Conservation (phyloP, 2,888 invertebrate species). For the Pediacus dermestoides region DNA sequence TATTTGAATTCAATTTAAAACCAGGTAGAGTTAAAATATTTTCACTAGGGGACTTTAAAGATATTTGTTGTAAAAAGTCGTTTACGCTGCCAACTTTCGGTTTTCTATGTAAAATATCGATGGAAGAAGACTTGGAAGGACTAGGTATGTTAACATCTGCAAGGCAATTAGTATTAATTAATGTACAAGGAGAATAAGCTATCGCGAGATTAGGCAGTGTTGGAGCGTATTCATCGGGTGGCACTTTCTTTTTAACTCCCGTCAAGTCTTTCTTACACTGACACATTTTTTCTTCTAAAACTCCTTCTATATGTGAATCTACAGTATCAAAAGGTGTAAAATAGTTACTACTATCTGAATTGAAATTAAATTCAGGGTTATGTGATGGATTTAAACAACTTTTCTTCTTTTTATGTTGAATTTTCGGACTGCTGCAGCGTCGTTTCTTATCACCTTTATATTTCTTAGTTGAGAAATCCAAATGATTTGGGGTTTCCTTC, state of each 20-base stretch:
- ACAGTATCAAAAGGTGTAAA: constrained; percentile 44
- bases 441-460: constrained; percentile 26
- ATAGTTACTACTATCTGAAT: constrained; percentile 34
- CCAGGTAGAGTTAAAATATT: constrained; percentile 26
- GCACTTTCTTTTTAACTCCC: constrained; percentile 19
- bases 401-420: constrained; percentile 44
- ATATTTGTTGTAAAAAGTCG: constrained; percentile 43
- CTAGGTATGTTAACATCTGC: constrained; percentile 52
- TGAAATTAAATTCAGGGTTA: constrained; percentile 20
- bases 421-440: constrained; percentile 18
- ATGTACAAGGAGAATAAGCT: constrained; percentile 52
- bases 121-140: constrained; percentile 48
- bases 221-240: constrained; percentile 47
- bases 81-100: constrained; percentile 47
- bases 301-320: constrained; percentile 43
- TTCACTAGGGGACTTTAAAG: constrained; percentile 38
- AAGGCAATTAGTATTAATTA: constrained; percentile 46
- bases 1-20: constrained; percentile 20
- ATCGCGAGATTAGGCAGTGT: constrained; percentile 57
- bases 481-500: constrained; percentile 35
- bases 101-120: constrained; percentile 23
- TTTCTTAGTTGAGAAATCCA: constrained; percentile 26
- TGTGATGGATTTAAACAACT: constrained; percentile 39
- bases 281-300: constrained; percentile 23
- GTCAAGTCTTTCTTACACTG: constrained; percentile 23